These are phyloP conservation scores for Geophilus truncorum DNA, from an alignment of 2,888 invertebrate species.

Conservation along the genomic window DNA sequence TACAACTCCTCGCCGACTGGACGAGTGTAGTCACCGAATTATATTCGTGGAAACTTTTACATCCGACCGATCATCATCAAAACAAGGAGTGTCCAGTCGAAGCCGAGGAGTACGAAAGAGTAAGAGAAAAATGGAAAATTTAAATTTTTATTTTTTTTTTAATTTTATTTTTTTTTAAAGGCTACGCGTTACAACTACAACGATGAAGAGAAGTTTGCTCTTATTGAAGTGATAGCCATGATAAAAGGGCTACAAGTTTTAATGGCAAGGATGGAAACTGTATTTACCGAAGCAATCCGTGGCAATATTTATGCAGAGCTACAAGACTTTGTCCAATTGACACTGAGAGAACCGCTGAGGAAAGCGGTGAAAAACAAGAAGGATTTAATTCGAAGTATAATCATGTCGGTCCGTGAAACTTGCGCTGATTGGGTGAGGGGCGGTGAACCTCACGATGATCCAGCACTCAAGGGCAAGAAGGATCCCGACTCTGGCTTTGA, in stretches of 20 bases:
- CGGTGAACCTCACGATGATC: conserved; percentile 85
- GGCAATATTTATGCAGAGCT: conserved; percentile 91
- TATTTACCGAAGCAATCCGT: conserved; percentile 84
- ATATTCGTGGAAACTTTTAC: conserved; percentile 95
- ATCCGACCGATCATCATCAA: conserved; percentile 95
- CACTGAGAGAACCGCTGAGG: conserved; percentile 81
- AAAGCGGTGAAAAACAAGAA: conserved; percentile 98
- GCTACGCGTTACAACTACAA: conserved; percentile 97
- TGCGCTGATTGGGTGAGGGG: conserved; percentile 95
- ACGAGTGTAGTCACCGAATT: conserved; percentile 93
- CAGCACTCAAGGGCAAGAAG: conserved; percentile 86
- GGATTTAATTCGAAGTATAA: conserved; percentile 87
- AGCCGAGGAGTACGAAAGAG: conserved; percentile 96
- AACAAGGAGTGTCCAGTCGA: conserved; percentile 91
- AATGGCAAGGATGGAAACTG: conserved; percentile 95
- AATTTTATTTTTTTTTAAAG: conserved; percentile 50
- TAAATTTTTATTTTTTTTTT: neutral
- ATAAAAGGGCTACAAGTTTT: conserved; percentile 95
- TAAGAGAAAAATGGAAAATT: conserved; percentile 45
- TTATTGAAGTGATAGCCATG: conserved; percentile 98
- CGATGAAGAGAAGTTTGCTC: conserved; percentile 92
- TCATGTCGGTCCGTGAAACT: conserved; percentile 94
- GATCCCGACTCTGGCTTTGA: conserved; percentile 87
- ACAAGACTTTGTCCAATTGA: conserved; percentile 91
- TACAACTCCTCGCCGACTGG: conserved; percentile 93